These are phyloP conservation scores for Morphnarchus princeps DNA, from an alignment of 2,113 vertebrate species.

Conservation along the genomic window DNA sequence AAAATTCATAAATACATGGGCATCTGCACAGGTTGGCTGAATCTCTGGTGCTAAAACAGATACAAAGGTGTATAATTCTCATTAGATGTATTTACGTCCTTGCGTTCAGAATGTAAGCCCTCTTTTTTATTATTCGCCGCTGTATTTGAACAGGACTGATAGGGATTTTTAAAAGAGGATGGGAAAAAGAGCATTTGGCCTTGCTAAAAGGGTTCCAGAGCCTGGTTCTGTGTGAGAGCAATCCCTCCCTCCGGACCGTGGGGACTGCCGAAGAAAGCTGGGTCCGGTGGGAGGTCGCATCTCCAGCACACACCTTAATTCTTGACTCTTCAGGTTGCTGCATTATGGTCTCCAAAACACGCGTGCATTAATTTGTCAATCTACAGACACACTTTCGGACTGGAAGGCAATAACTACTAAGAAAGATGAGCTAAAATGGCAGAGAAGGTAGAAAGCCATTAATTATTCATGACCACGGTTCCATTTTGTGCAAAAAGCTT, in stretches of 20 bases:
- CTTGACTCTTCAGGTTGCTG: background rate
- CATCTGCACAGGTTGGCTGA: background rate
- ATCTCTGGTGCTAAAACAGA: background rate
- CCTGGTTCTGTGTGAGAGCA: background rate
- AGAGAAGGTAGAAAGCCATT: background rate
- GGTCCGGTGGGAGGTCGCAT: background rate
- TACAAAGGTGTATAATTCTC: background rate
- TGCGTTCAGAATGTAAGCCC: background rate
- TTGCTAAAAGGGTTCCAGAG: background rate
- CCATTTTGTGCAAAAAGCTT: constrained; percentile 18
- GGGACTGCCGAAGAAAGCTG: background rate
- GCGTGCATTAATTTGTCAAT: background rate
- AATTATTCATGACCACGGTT: background rate
- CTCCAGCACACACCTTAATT: background rate
- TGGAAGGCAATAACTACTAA: background rate
- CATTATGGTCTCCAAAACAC: background rate
- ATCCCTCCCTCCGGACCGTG: fast-evolving
- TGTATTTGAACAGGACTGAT: background rate
- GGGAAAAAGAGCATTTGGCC: background rate
- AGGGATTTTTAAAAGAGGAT: background rate
- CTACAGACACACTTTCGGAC: background rate
- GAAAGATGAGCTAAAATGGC: background rate
- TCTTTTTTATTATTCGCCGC: background rate
- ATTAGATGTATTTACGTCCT: background rate
- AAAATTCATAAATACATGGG: background rate